A percentile compares a stretch with the other conserved stretches of the same genome.
Evolutionary conservation across 2,797 vertebrate genomes (phyloP).

Genomic region (Falco cherrug): DNA sequence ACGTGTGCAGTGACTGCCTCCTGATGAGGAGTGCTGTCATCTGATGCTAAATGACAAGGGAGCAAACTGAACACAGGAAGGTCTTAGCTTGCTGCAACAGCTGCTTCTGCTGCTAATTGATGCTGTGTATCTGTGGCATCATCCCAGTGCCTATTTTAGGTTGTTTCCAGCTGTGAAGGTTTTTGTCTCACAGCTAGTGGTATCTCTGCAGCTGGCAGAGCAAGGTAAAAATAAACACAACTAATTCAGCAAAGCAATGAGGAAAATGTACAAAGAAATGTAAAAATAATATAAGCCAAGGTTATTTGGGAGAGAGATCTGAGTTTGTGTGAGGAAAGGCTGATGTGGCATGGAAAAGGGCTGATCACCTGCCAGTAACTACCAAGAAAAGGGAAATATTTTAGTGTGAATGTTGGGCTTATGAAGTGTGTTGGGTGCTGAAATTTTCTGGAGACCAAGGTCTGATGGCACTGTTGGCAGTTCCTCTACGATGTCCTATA

Average conservation of each 20-base stretch:
- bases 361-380: neutral
- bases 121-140: constrained; percentile 61
- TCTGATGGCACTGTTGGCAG: neutral
- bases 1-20: neutral
- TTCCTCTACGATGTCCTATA: neutral
- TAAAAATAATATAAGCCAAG: constrained; percentile 49
- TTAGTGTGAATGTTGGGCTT: neutral
- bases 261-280: constrained; percentile 19
- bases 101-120: constrained; percentile 61
- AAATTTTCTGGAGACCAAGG: neutral
- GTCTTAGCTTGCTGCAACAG: constrained; percentile 59
- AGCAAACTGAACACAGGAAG: constrained; percentile 57
- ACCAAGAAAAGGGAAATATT: neutral
- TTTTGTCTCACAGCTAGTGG: constrained; percentile 69
- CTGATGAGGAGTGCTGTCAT: constrained; percentile 54
- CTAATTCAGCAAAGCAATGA: constrained; percentile 43
- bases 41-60: constrained; percentile 51
- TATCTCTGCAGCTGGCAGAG: constrained; percentile 65
- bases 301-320: constrained; percentile 23
- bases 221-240: constrained; percentile 61
- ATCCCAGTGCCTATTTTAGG: constrained; percentile 61
- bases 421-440: neutral
- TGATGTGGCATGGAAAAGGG: neutral
- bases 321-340: neutral
- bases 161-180: constrained; percentile 68